Evolutionary conservation across 2,113 vertebrate genomes (phyloP).

Genomic region (Zapus hudsonius): DNA sequence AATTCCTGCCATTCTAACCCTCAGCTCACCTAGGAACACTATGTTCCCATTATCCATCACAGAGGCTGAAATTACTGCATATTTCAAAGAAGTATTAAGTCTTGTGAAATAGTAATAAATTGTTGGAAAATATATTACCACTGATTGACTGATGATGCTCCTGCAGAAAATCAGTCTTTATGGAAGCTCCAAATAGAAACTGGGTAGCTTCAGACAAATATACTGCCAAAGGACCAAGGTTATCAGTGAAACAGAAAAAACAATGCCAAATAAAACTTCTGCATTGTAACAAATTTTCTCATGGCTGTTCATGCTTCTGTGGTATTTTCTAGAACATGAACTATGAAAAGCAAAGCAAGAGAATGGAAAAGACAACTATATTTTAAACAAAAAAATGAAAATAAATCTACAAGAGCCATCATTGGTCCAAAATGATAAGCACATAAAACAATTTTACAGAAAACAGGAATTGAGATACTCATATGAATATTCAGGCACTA

Average conservation of each 20-base stretch:
- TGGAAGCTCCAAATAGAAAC: not conserved
- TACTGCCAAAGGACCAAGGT: not conserved
- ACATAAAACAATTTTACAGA: constrained; percentile 18
- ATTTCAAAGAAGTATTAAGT: not conserved
- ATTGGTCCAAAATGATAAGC: not conserved
- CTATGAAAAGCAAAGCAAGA: not conserved
- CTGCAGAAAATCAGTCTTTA: not conserved
- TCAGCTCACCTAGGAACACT: too few species aligned
- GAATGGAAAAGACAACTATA: too few species aligned
- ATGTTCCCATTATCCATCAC: not conserved
- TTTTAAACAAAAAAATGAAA: too few species aligned
- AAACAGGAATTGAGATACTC: not conserved
- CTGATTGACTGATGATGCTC: not conserved
- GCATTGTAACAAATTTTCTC: not conserved
- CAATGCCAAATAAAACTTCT: not conserved
- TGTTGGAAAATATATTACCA: not conserved
- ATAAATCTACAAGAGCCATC: not conserved
- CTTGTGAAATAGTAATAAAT: not conserved
- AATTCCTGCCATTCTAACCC: not conserved
- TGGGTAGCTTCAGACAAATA: not conserved
- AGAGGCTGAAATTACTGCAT: not conserved
- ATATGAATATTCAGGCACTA: not conserved
- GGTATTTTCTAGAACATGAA: not conserved
- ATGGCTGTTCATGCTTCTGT: not conserved
- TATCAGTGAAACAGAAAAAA: not conserved